These are phyloP conservation scores for Corvus cornix DNA, from an alignment of 2,113 vertebrate species.

Conservation along the genomic window DNA sequence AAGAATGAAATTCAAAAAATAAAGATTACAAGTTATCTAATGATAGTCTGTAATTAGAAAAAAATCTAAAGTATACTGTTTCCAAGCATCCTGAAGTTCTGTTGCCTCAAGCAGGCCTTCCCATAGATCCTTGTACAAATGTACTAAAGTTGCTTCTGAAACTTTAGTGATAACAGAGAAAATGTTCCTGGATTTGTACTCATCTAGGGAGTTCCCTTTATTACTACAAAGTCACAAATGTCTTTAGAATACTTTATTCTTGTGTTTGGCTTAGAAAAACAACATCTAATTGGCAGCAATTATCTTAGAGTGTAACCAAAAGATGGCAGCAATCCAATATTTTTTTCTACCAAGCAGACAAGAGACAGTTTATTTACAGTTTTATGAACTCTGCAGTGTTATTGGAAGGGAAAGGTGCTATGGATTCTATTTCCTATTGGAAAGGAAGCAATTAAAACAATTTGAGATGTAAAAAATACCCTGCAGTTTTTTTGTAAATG, in stretches of 20 bases:
- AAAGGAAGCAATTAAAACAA: not conserved
- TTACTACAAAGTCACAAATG: not conserved
- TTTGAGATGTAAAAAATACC: not conserved
- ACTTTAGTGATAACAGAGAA: not conserved
- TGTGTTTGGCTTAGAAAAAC: conserved; percentile 24
- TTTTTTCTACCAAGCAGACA: not conserved
- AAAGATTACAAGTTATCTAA: not conserved
- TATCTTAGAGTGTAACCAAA: not conserved
- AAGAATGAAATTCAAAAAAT: not conserved
- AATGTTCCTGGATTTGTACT: not conserved
- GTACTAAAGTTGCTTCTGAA: not conserved
- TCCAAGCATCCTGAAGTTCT: not conserved
- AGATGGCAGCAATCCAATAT: conserved; percentile 7
- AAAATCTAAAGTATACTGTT: not conserved
- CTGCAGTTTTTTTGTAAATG: not conserved
- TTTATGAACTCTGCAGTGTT: not conserved
- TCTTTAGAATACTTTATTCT: not conserved
- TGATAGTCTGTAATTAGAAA: not conserved
- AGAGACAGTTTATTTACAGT: not conserved
- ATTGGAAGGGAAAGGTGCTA: not conserved
- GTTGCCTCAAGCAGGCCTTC: not conserved
- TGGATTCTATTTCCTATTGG: not conserved
- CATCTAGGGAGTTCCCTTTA: not conserved
- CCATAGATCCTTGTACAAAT: not conserved
- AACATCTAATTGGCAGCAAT: not conserved